Evolutionary conservation across 2,113 vertebrate genomes (phyloP), one percentile per base, ranked within the genome.

Genomic region (Rhinoptilus africanus): DNA sequence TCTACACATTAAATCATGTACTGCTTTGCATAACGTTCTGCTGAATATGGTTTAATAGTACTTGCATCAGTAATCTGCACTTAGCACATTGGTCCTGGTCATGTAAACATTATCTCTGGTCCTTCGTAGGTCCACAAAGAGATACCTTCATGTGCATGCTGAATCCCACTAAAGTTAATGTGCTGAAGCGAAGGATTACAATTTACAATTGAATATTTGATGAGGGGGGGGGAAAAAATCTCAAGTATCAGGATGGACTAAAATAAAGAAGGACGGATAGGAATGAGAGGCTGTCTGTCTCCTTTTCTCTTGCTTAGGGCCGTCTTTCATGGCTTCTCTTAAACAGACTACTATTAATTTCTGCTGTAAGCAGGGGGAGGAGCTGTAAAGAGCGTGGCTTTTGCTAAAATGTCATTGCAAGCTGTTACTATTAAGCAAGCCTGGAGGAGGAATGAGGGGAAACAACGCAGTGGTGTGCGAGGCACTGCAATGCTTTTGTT

Each of bases 331-430:
- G 47, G 45, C 16, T 76, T 57, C 86, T 85, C 39, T 56, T 57
- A n/a, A 71, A 69, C 2, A 28, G 45, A 7, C 47, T 21, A 18
- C 34, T 56, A 69, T 80, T 85, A 81, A 75, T 94, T 96, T 63
- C 83, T 87, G 39, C 37, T 92, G 93, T 24, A 73, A 73, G 59
- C 77, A 77, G 34, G 32, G n/a, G 77, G 88, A 93, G 84, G 83
- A 84, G 90, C 77, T 45, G 72, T 4, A 14, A 72, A 91, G 85
- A 92, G 57, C 0, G 4, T 88, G 81, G 91, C 92, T 94, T 95
- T 89, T 91, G 86, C 86, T 94, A 28, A 93, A 97, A 91, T 96
- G 89, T 96, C 96, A 96, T 12, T 48, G 79, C 66, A 53, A 91
- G 91, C 92, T 81, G 96, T 72, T 89, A 12, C 17, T 85, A 20